These are phyloP conservation scores for Bos javanicus DNA, from an alignment of 2,113 vertebrate genomes.

Conservation along the genomic window DNA sequence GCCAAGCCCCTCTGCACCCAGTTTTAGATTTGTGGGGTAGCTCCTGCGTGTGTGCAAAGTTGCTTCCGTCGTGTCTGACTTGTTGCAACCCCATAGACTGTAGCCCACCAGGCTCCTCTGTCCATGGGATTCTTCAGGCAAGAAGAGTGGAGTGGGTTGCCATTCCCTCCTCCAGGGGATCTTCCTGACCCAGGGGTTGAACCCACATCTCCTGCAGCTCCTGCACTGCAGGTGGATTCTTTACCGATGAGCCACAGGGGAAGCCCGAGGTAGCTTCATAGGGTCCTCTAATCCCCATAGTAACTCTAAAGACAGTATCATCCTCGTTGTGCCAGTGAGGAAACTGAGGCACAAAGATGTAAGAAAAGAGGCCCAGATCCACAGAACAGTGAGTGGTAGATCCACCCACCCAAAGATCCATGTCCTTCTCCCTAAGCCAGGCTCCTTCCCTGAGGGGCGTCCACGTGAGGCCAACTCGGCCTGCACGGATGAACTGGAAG, in stretches of 20 bases:
- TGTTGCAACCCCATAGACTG: neutral
- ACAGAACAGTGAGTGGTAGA: neutral
- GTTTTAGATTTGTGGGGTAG: neutral
- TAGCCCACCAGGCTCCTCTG: neutral
- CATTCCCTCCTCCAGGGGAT: neutral
- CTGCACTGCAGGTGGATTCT: neutral
- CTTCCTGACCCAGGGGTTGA: neutral
- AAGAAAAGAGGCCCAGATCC: neutral
- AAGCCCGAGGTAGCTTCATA: neutral
- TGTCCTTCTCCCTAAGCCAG: neutral
- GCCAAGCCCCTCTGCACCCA: neutral
- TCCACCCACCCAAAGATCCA: neutral
- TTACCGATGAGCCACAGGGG: neutral
- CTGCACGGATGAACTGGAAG: neutral
- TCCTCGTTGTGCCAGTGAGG: neutral
- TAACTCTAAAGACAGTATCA: neutral
- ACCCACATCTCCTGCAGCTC: neutral
- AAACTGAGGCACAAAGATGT: neutral
- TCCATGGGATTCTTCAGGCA: neutral
- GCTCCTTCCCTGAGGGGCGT: neutral
- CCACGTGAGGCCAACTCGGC: neutral
- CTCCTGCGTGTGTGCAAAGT: neutral
- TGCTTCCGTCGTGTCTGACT: fast-evolving
- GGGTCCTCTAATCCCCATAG: neutral
- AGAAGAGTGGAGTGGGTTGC: neutral